Percentiles rank a stretch among this genome's conserved stretches.
Evolutionary conservation across 2,797 vertebrate species (phyloP).

Genomic region (Halcyon badia): DNA sequence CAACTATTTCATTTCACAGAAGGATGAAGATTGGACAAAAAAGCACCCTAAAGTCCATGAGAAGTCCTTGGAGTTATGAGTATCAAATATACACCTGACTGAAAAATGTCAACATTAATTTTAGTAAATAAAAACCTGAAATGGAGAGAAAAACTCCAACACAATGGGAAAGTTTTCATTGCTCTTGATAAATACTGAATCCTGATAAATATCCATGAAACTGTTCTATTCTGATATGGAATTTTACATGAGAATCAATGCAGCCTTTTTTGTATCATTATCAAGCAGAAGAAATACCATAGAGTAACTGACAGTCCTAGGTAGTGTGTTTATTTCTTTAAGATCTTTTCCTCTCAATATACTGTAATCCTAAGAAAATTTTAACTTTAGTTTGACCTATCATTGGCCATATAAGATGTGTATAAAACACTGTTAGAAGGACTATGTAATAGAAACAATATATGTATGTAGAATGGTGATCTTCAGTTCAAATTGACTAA

Average conservation of each 20-base stretch:
- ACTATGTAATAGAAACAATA: neutral
- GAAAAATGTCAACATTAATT: neutral
- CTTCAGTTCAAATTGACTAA: neutral
- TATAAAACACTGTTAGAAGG: neutral
- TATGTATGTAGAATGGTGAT: neutral
- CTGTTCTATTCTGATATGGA: neutral
- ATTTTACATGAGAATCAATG: neutral
- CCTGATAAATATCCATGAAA: neutral
- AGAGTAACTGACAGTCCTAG: neutral
- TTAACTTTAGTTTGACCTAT: neutral
- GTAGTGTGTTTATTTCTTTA: neutral
- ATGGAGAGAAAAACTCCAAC: neutral
- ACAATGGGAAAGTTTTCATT: neutral
- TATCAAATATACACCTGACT: neutral
- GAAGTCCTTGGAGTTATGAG: neutral
- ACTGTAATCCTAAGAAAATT: neutral
- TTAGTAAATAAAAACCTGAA: neutral
- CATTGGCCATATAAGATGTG: neutral
- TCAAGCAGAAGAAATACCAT: neutral
- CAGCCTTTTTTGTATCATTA: neutral
- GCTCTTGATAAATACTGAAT: neutral
- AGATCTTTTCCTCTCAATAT: neutral
- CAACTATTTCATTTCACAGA: neutral
- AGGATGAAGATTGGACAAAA: neutral
- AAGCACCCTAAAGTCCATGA: neutral